Base-by-base conservation (phyloP, 2,113 vertebrate species). In the Corythoichthys haematopterus region DNA sequence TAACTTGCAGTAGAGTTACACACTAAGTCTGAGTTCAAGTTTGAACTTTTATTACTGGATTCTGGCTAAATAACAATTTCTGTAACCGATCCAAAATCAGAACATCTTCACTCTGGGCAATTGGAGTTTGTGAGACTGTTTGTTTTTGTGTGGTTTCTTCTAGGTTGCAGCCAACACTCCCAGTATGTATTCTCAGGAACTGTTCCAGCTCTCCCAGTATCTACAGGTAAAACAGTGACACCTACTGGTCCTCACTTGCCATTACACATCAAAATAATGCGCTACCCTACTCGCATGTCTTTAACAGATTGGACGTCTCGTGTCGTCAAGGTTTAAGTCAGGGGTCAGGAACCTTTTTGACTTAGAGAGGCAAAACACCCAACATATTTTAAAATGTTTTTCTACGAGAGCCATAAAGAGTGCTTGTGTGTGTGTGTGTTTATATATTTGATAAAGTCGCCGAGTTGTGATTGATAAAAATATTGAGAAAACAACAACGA, bases 171-270 rank as follows among this genome's bases (percentile, higher is more conserved):
- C 97, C 94, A 98, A 97, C 91, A 95, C 95, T 91, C 96, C 97
- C 94, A 99, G 94, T 92, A 98, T 98, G 94, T 99, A 98, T 90
- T 99, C 97, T 98, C 97, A 99, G 96, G 97, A 99, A 97, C 93
- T 99, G 88, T 99, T 98, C 93, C 97, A 98, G 92, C 96, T 99
- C 81, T 99, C 97, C 89, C 97, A 99, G 93, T 98, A 98, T 94
- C 91, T 99, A 81, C 96, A 99, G 97, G 97, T 99, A 94, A 78
- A 13, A 63, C 76, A 70, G 75, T 82, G 88, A 76, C 89, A 77
- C 77, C 88, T 87, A 48, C 65, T 88, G 87, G 77, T 8, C 68
- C 4, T 11, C 20, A 3, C 37, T 0, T 15, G 51, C 0, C 51
- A 65, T 13, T 76, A 15, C 77, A 71, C 0, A 3, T 0, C n/a